phyloP scores from a whole-genome alignment of 2,113 vertebrate genomes.

The Grus americana region DNA sequence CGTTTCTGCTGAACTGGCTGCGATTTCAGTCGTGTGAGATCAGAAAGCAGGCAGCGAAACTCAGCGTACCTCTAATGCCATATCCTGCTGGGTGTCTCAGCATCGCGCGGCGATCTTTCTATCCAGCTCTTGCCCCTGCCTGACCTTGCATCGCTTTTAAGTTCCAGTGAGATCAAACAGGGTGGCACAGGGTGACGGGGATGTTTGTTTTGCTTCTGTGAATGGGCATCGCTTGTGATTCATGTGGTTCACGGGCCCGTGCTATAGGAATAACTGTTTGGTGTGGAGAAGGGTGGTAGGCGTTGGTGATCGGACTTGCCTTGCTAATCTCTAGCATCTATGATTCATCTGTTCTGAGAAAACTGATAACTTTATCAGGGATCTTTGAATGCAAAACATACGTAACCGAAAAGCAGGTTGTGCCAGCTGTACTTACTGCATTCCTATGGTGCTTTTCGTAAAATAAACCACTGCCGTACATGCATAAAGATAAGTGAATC shows the following conservation, averaged over 20 bases:
- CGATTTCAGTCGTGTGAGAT: not conserved
- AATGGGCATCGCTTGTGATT: not conserved
- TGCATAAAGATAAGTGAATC: not conserved
- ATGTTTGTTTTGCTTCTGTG: constrained; percentile 34
- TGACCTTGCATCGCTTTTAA: constrained; percentile 22
- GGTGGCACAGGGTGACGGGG: not conserved
- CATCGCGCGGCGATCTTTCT: not conserved
- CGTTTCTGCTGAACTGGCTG: not conserved
- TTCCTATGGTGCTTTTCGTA: not conserved
- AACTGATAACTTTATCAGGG: not conserved
- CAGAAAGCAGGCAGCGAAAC: not conserved
- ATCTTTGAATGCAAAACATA: not conserved
- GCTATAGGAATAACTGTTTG: not conserved
- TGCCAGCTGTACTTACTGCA: not conserved
- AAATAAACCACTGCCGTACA: not conserved
- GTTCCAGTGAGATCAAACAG: constrained; percentile 45
- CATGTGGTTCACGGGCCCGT: not conserved
- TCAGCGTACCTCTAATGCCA: not conserved
- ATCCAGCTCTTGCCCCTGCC: not conserved
- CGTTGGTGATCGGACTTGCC: constrained; percentile 1
- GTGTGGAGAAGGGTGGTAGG: not conserved
- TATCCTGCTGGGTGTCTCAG: constrained; percentile 20
- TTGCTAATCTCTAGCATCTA: not conserved
- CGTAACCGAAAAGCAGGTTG: not conserved
- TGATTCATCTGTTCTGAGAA: constrained; percentile 21